Conservation (phyloP, 92 coral and sea anemone species). For the Phenganax subtilis region DNA sequence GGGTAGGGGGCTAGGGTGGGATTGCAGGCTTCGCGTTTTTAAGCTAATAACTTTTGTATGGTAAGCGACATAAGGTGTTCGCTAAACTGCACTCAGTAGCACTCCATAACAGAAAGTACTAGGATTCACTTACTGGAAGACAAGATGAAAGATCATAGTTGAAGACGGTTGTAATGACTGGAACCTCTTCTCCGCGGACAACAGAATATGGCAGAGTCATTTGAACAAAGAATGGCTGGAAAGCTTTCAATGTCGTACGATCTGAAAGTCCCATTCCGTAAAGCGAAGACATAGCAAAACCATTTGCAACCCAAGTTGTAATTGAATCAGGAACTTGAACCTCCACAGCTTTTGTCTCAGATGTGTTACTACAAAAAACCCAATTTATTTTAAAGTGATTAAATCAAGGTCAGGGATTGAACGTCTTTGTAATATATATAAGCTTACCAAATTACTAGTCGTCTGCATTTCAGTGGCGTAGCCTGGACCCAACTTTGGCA, state of each 20-base stretch:
- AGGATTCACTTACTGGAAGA: constrained; percentile 12
- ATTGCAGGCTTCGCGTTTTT: too few species aligned
- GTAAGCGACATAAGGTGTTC: too few species aligned
- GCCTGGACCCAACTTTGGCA: too few species aligned
- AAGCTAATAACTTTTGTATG: too few species aligned
- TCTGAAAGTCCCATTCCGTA: constrained; percentile 36
- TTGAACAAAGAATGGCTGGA: constrained; percentile 44
- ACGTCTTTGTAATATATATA: background rate
- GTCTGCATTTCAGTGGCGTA: background rate
- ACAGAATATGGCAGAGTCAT: constrained; percentile 45
- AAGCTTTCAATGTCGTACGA: constrained; percentile 16
- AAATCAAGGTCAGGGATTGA: background rate
- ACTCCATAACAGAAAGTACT: too few species aligned
- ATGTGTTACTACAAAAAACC: constrained; percentile 1
- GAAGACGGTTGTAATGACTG: constrained; percentile 34
- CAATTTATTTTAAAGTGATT: background rate
- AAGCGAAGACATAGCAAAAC: constrained; percentile 40
- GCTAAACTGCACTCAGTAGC: too few species aligned
- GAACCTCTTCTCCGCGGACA: constrained; percentile 40
- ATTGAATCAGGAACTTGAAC: constrained; percentile 40
- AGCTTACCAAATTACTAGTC: background rate
- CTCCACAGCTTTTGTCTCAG: constrained; percentile 18
- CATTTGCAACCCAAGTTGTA: constrained; percentile 39
- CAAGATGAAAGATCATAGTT: constrained; percentile 32
- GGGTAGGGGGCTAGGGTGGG: too few species aligned